A percentile compares a stretch with the other conserved stretches of the same genome.
Evolutionary conservation across 37 sponge, comb jelly and placozoan genomes (phyloP).

Genomic region (Cliona cf. orientalis): DNA sequence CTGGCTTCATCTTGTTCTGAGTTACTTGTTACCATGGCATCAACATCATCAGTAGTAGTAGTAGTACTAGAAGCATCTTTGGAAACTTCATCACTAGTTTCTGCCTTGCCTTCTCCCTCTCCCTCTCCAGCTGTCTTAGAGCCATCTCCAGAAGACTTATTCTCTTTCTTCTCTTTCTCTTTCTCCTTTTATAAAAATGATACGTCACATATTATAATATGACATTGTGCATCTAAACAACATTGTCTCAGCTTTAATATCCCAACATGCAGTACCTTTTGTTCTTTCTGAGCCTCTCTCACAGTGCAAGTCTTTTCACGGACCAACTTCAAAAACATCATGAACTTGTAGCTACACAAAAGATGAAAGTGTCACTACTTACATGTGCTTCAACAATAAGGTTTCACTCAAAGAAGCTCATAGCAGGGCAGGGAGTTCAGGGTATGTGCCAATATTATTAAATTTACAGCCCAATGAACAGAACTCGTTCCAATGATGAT

Average conservation of each 20-base stretch:
- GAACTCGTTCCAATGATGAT: no score
- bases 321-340: conserved; percentile 43
- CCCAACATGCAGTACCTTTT: background rate
- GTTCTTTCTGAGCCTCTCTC: background rate
- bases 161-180: no score
- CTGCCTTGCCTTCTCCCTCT: no score
- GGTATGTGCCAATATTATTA: no score
- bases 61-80: background rate
- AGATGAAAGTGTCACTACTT: no score
- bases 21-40: background rate
- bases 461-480: no score
- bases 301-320: conserved; percentile 33
- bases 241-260: background rate
- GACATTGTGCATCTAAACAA: background rate
- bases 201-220: background rate
- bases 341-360: conserved; percentile 36
- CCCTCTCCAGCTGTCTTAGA: background rate
- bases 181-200: background rate
- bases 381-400: no score
- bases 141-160: background rate
- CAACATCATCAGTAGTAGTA: background rate
- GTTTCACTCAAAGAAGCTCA: no score
- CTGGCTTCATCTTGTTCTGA: background rate
- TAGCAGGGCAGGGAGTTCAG: no score
- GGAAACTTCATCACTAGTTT: no score